Evolutionary conservation across 1,140 invertebrate species (phyloP), one percentile per base, ranked within the genome.

Genomic region (Polyergus mexicanus): DNA sequence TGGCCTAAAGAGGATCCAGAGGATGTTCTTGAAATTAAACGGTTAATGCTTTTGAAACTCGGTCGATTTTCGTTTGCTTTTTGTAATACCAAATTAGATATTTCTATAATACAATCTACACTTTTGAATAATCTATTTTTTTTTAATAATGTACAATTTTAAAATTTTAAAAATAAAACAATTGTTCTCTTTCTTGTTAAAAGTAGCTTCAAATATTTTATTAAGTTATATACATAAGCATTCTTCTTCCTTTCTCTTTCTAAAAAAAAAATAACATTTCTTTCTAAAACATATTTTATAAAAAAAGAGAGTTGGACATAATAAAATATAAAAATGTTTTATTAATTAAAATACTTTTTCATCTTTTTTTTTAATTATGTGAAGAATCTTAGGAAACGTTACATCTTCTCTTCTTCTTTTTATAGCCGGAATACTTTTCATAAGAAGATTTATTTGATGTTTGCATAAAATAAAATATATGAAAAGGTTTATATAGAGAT

Each of bases 11-110:
- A 38, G 44, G 7, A 58, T 44, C 51, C 11, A n/a, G 16, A 51
- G 3, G 11, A 44, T 41, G 25, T 58, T 81, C 54, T 81, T 60
- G 63, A 80, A 54, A 69, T 80, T 69, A 80, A 51, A 69, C 32
- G 44, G n/a, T 68, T 65, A n/a, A 44, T 25, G 5, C 32, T 56
- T 16, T 47, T 35, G n/a, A 54, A 78, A 78, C 54, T 69, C 28
- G 41, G 7, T 10, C 62, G 8, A 7, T 56, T 19, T 51, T 51
- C 28, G n/a, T 51, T 80, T 62, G 22, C 41, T 77, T 19, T 51
- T 56, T 38, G 13, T 35, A 5, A 22, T 32, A 44, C 2, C 1
- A 65, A 3, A 22, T 77, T 32, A 28, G 6, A 8, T 1, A 63
- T 11, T 62, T 25, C 3, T 63, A 3, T 41, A 10, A 25, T 2